phyloP scores from a whole-genome alignment of 2,797 vertebrate species.

The Chaetodon trifasciatus region DNA sequence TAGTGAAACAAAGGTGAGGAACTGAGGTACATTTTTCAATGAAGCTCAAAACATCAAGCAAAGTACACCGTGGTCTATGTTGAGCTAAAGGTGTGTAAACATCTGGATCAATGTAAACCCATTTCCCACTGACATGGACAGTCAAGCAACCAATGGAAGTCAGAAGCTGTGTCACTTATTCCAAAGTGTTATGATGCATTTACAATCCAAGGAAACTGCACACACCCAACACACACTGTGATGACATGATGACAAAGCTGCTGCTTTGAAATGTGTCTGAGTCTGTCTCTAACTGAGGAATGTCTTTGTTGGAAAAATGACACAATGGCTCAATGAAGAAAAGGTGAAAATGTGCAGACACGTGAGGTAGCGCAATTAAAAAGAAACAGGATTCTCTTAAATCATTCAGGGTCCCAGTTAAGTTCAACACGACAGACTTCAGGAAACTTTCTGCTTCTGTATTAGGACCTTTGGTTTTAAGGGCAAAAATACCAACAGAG shows the following conservation, averaged over 20 bases:
- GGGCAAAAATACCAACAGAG: background rate
- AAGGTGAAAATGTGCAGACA: constrained; percentile 41
- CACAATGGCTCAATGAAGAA: constrained; percentile 38
- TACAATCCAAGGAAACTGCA: constrained; percentile 1
- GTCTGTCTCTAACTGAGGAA: constrained; percentile 38
- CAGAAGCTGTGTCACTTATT: background rate
- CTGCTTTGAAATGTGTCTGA: background rate
- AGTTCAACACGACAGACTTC: constrained; percentile 18
- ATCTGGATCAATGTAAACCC: constrained; percentile 34
- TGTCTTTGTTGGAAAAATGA: constrained; percentile 20
- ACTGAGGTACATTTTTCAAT: constrained; percentile 32
- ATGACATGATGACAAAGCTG: background rate
- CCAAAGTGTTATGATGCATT: background rate
- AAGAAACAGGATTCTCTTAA: background rate
- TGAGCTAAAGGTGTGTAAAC: constrained; percentile 30
- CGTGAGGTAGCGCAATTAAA: constrained; percentile 65
- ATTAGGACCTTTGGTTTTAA: constrained; percentile 24
- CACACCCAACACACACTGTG: constrained; percentile 1
- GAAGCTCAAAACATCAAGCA: background rate
- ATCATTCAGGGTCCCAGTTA: constrained; percentile 5
- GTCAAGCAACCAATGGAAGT: background rate
- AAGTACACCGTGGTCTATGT: constrained; percentile 11
- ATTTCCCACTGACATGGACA: constrained; percentile 12
- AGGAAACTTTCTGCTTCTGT: background rate
- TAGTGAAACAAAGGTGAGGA: constrained; percentile 15